phyloP scores from a whole-genome alignment of 2,888 invertebrate genomes.

The Acronicta alni region DNA sequence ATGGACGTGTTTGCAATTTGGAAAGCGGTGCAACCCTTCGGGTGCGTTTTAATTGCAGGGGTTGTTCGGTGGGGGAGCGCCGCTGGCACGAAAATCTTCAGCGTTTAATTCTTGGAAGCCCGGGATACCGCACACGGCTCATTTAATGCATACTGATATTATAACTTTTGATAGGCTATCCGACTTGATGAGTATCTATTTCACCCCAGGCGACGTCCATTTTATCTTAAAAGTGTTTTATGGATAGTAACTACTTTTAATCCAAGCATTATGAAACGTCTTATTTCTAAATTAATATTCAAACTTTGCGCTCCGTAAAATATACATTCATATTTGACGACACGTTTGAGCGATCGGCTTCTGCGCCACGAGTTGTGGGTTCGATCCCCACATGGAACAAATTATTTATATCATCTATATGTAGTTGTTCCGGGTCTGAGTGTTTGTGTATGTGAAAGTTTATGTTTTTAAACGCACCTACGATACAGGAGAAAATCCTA shows the following conservation, averaged over 20 bases:
- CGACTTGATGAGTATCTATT: conserved; percentile 40
- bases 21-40: conserved; percentile 86
- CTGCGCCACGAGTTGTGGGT: too few relatives aligned
- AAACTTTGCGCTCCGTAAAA: too few relatives aligned
- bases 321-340: too few relatives aligned
- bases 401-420: too few relatives aligned
- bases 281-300: too few relatives aligned
- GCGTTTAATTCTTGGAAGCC: conserved; percentile 71
- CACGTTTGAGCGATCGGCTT: too few relatives aligned
- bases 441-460: too few relatives aligned
- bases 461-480: too few relatives aligned
- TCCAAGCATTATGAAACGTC: not conserved
- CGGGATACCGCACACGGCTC: conserved; percentile 66
- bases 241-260: not conserved
- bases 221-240: conserved; percentile 19
- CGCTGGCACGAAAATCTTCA: conserved; percentile 70
- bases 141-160: conserved; percentile 74
- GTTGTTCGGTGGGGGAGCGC: conserved; percentile 65
- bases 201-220: conserved; percentile 8
- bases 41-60: conserved; percentile 87
- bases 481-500: too few relatives aligned
- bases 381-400: too few relatives aligned
- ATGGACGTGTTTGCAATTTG: conserved; percentile 87
- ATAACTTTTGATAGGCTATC: conserved; percentile 58
- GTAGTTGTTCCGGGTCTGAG: too few relatives aligned